Base-by-base conservation (phyloP, 2,888 invertebrate species). In the Formica aserva region DNA sequence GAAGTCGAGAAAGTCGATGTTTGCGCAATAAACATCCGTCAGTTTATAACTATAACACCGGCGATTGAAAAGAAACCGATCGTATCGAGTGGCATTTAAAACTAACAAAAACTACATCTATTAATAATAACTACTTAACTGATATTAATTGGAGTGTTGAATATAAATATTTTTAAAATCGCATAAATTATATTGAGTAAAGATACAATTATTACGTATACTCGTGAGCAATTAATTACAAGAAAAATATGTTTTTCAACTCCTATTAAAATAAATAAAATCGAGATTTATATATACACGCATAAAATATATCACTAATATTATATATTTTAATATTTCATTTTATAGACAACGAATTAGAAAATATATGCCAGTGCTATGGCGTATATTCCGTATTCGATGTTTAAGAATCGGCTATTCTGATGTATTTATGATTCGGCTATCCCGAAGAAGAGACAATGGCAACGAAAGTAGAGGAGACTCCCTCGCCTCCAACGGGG, bases 381-480 rank as follows among this genome's bases (percentile, higher is more conserved):
- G 60, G 35, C 60, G 32, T 32, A 32, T 52, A 18, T 60, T 35
- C 9, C 32, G 11, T 4, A 32, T 22, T 26, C 41, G 60, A 18
- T 45, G 69, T 22, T 69, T 18, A 18, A 45, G 41, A 41, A 65
- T 52, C 55, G 9, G 9, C 29, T 41, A 13, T 11, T 11, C 18
- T 22, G 32, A 32, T 52, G 48, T 48, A 60, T 89, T 85, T 89
- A 89, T 90, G 88, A 85, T 80, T 84, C 83, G 55, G n/a, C 69
- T 32, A 22, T 29, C 15, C 57, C 63, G 29, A 57, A 72, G 76
- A 81, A 57, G 45, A 62, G 55, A 74, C 75, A 55, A 92, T 91
- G 92, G 89, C 90, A 52, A 65, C 83, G 74, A 88, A 88, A 71
- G 32, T 52, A 41, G 84, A 85, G 5, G 84, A 82, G 62, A 55